Conservation (phyloP, 2,113 vertebrate genomes). For the Podarcis muralis region DNA sequence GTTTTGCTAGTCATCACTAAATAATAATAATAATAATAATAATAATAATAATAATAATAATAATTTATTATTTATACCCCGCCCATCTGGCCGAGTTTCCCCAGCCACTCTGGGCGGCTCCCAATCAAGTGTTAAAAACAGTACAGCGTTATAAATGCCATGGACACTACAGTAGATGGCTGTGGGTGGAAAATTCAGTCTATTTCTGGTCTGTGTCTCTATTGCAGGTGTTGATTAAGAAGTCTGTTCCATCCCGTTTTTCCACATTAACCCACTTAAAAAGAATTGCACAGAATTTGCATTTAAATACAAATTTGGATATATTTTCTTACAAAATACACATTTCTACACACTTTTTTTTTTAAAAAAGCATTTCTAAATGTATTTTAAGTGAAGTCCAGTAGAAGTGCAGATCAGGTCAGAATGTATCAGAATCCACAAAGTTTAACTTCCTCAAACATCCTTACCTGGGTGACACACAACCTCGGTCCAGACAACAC, state of each 20-base stretch:
- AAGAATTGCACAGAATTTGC: neutral
- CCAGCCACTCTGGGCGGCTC: too few relatives aligned
- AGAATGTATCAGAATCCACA: neutral
- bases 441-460: neutral
- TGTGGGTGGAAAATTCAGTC: neutral
- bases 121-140: too few relatives aligned
- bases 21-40: too few relatives aligned
- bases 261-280: neutral
- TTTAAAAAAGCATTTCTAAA: neutral
- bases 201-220: neutral
- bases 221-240: neutral
- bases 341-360: neutral
- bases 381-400: neutral
- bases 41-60: too few relatives aligned
- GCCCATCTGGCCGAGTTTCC: too few relatives aligned
- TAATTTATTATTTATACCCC: too few relatives aligned
- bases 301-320: neutral
- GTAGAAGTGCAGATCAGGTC: neutral
- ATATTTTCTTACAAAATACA: neutral
- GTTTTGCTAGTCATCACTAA: neutral
- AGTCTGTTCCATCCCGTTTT: neutral
- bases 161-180: neutral
- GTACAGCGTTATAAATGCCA: neutral
- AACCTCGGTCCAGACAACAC: neutral
- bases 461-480: neutral